Evolutionary conservation across 23 tunicate species (phyloP), one percentile per base, ranked within the genome.

Genomic region (Trididemnum clinides): DNA sequence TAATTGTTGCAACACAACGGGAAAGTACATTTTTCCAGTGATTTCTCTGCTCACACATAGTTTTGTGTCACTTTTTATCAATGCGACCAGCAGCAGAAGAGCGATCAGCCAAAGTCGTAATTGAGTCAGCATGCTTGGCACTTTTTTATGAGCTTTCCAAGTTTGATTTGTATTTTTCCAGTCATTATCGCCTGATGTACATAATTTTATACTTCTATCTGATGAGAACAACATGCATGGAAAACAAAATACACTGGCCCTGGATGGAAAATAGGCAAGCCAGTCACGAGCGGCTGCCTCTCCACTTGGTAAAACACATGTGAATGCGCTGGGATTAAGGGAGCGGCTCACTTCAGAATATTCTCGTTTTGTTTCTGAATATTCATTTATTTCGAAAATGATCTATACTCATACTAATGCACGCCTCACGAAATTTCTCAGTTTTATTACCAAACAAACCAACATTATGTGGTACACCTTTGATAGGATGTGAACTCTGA

Each of bases 301-400:
- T 62, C 70, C 70, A 62, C n/a, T 62, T 62, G 70, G 70, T 62
- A 62, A 62, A 62, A 62, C 70, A 20, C 28, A 22, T 62, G 23
- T 62, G 70, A 62, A 62, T 22, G 28, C 28, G 27, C 70, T 62
- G 27, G 23, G 28, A 62, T 20, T 62, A 18, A 62, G 70, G 28
- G n/a, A 62, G 70, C 70, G 70, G 28, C n/a, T 62, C 25, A 62
- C 70, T 62, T 26, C 70, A 62, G 26, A 62, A 22, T 62, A 62
- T 18, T 62, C 28, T 20, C 28, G 70, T 22, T 62, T 62, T 62
- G 70, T 62, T 20, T 62, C 70, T 62, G 70, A 6, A 62, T 62
- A 62, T 18, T 22, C n/a, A 22, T 62, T 22, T 21, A 26, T 26
- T 44, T 44, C n/a, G n/a, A n/a, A n/a, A n/a, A n/a, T n/a, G n/a